Base-by-base conservation (phyloP, 2,797 vertebrate genomes). In the Myotis planiceps region DNA sequence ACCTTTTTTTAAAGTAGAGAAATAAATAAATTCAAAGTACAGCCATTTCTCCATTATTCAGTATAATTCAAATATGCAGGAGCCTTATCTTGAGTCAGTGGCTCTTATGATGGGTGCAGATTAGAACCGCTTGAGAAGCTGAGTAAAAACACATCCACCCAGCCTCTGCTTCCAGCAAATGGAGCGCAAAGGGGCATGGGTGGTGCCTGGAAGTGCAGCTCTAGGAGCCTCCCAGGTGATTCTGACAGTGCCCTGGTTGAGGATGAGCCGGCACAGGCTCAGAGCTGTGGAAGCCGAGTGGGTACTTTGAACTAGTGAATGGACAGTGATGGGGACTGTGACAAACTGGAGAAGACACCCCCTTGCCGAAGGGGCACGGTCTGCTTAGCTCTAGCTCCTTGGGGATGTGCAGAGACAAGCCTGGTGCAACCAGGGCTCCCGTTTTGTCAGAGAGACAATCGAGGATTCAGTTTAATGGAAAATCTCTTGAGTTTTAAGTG, bases 11-110 rank as follows among this genome's bases (percentile, higher is more conserved):
- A n/a, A 86, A 68, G 89, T 29, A 45, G n/a, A 94, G 45, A 95
- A 92, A 79, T 75, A 84, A 88, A 19, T 85, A 45, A 81, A 88
- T 75, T 90, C 42, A 80, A 95, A 95, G 81, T 27, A 87, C 8
- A 76, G 7, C 51, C n/a, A 37, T 84, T 86, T 93, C 63, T 81
- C 75, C 60, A 87, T 55, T 58, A 91, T 25, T 95, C 51, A 78
- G 23, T 47, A 34, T 47, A 51, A 72, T 37, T n/a, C 76, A 60
- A 65, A 87, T 21, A 58, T 42, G n/a, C 18, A 18, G 68, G 42
- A 71, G 51, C 25, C 39, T 65, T 53, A 53, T 27, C 74, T 86
- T 76, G 76, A 74, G 25, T 39, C 45, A 25, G 51, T 32, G 45
- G 53, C 42, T 83, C 68, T 60, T 69, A 65, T 3, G 63, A 85